These are phyloP conservation scores for Allygus modestus DNA, from an alignment of 2,888 invertebrate genomes.

Conservation along the genomic window DNA sequence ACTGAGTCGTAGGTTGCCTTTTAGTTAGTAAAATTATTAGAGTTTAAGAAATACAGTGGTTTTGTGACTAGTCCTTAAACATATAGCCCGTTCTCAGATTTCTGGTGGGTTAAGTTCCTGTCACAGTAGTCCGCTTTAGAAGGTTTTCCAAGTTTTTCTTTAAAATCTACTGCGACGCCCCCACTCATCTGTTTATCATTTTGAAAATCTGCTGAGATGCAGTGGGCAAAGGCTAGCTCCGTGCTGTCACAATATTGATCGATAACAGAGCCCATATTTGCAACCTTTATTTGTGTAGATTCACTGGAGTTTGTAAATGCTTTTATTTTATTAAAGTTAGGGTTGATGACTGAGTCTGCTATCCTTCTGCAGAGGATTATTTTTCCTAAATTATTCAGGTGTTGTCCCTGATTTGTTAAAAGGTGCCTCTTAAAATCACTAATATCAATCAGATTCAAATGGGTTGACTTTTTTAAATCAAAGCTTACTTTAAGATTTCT, in stretches of 20 bases:
- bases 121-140: conserved; percentile 12
- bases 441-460: neutral
- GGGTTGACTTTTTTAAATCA: neutral
- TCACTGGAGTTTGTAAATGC: neutral
- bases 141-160: conserved; percentile 43
- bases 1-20: conserved; percentile 18
- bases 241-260: neutral
- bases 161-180: conserved; percentile 8
- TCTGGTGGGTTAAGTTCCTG: neutral
- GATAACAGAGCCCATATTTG: neutral
- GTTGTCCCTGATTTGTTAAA: conserved; percentile 1
- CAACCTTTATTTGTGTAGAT: neutral
- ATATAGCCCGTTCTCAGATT: neutral
- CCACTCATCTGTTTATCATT: conserved; percentile 14
- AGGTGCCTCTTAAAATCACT: neutral
- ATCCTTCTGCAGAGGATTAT: conserved; percentile 1
- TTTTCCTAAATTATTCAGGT: neutral
- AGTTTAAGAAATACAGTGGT: neutral
- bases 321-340: neutral
- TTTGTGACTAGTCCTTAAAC: conserved; percentile 12
- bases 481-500: neutral
- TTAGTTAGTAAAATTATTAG: neutral
- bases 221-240: conserved; percentile 26
- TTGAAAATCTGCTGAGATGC: conserved; percentile 24
- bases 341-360: neutral